Percentiles rank a stretch among this genome's conserved stretches.
phyloP scores from a whole-genome alignment of 2,797 vertebrate species.

The Tokudaia tokunoshimensis region DNA sequence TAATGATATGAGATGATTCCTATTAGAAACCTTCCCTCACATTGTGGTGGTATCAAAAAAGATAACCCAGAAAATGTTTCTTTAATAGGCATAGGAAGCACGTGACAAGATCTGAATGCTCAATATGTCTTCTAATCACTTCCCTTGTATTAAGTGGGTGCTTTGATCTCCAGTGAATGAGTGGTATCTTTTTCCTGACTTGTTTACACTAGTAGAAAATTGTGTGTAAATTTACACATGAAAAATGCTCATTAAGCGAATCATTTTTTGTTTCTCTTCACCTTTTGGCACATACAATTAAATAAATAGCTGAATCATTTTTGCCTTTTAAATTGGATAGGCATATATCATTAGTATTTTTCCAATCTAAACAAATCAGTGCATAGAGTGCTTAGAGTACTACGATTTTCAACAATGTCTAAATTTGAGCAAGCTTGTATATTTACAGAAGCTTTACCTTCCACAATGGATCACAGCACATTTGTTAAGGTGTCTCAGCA shows the following conservation, averaged over 20 bases:
- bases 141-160: background rate
- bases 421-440: background rate
- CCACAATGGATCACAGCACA: background rate
- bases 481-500: too few species aligned
- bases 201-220: background rate
- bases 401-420: background rate
- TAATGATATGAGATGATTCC: background rate
- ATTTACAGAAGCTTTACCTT: background rate
- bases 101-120: background rate
- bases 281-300: background rate
- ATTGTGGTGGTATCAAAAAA: background rate
- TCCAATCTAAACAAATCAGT: slow-evolving; percentile 46
- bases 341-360: background rate
- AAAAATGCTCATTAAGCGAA: background rate
- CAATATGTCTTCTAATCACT: background rate
- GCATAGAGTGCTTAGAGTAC: background rate
- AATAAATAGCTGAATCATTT: background rate
- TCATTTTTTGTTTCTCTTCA: background rate
- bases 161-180: background rate
- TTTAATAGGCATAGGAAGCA: accelerated
- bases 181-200: background rate
- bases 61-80: background rate
- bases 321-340: background rate
- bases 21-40: background rate
- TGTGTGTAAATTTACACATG: background rate